phyloP scores from a whole-genome alignment of 2,888 invertebrate species.

The Ennomos quercinarius region DNA sequence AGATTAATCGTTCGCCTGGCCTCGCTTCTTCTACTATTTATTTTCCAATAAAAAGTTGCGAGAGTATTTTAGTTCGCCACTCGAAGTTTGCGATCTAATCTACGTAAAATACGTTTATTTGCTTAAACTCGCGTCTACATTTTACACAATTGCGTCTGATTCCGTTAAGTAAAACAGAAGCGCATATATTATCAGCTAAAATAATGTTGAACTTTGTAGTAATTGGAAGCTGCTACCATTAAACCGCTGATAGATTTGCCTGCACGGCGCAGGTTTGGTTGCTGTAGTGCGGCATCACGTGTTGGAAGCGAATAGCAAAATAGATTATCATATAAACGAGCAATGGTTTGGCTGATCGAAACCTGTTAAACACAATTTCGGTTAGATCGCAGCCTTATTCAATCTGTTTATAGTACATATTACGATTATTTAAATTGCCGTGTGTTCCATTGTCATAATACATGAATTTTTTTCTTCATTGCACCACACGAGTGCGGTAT shows the following conservation, averaged over 20 bases:
- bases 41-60: conserved; percentile 59
- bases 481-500: too few species aligned
- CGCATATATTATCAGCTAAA: conserved; percentile 6
- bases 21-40: conserved; percentile 66
- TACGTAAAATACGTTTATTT: conserved; percentile 30
- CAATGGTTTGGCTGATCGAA: conserved; percentile 40
- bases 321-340: conserved; percentile 56
- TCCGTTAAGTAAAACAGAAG: conserved; percentile 16
- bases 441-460: neutral
- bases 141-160: conserved; percentile 19
- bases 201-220: conserved; percentile 15
- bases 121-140: conserved; percentile 15
- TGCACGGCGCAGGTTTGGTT: conserved; percentile 19
- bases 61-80: conserved; percentile 37
- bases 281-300: conserved; percentile 39
- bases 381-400: conserved; percentile 21
- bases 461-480: too few species aligned
- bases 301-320: conserved; percentile 48
- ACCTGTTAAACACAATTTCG: conserved; percentile 39
- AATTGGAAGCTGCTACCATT: conserved; percentile 12
- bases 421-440: conserved; percentile 20
- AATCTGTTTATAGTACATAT: conserved; percentile 33
- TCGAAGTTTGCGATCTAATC: conserved; percentile 32
- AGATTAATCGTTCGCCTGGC: conserved; percentile 79
- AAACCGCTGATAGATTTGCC: conserved; percentile 26